Evolutionary conservation across 2,113 vertebrate species (phyloP).

Genomic region (Callospermophilus lateralis): DNA sequence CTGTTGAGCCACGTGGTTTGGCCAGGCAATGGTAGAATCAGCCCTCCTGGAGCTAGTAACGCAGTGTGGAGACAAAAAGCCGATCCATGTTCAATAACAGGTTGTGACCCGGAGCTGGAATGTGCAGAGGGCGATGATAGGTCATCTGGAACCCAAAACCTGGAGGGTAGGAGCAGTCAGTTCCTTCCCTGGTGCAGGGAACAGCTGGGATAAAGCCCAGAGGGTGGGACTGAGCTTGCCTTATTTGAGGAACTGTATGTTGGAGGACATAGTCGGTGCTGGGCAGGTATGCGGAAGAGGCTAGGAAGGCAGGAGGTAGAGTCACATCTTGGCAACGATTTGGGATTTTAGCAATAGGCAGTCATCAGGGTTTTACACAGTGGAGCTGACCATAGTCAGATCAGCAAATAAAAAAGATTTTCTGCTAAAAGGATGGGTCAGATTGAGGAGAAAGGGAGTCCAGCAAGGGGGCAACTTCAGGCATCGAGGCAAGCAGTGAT

Average conservation of each 20-base stretch:
- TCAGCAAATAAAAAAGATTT: background rate
- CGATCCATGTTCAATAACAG: background rate
- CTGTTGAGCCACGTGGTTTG: background rate
- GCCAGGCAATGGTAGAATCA: too few relatives aligned
- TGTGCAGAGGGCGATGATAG: background rate
- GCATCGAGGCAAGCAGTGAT: too few relatives aligned
- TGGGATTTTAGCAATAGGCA: background rate
- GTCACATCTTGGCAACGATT: background rate
- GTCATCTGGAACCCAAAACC: background rate
- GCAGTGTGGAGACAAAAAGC: background rate
- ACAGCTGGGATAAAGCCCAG: background rate
- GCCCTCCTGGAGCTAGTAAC: background rate
- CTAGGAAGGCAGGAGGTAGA: background rate
- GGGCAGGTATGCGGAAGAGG: background rate
- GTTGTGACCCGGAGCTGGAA: background rate
- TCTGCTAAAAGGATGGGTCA: background rate
- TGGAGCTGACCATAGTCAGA: background rate
- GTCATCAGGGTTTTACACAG: background rate
- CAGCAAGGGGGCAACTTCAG: background rate
- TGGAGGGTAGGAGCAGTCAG: background rate
- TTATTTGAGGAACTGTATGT: too few relatives aligned
- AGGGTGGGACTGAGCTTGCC: background rate
- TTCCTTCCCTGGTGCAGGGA: background rate
- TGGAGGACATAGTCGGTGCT: rapidly evolving
- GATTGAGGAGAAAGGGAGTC: background rate